Percentiles rank a stretch among this genome's conserved stretches.
Evolutionary conservation across 1,140 invertebrate species (phyloP).

Genomic region (Theocolax elegans): DNA sequence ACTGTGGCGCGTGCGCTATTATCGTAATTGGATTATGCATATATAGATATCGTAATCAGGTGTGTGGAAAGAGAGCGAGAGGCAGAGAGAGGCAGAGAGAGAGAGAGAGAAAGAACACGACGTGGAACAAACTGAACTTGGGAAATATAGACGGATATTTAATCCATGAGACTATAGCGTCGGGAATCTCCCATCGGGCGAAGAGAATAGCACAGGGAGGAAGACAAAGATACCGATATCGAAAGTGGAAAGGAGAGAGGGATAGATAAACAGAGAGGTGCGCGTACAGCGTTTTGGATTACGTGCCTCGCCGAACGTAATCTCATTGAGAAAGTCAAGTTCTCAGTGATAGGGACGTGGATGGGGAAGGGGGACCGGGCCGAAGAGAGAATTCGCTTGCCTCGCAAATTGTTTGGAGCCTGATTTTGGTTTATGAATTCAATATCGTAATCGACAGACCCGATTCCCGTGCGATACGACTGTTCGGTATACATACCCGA

Average conservation of each 20-base stretch:
- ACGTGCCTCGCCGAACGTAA: conserved; percentile 19
- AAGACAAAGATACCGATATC: no score
- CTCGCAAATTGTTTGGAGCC: neutral
- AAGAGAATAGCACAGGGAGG: no score
- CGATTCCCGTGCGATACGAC: no score
- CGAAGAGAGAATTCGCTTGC: neutral
- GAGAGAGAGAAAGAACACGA: neutral
- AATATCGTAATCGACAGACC: conserved; percentile 26
- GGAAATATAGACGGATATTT: no score
- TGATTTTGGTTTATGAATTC: conserved; percentile 24
- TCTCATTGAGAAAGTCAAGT: conserved; percentile 21
- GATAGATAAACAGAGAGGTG: no score
- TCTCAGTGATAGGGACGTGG: neutral
- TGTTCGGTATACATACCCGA: neutral
- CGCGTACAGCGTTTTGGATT: conserved; percentile 18
- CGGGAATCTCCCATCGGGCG: no score
- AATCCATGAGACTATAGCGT: no score
- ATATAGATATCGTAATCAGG: conserved; percentile 20
- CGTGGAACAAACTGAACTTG: no score
- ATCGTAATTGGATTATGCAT: conserved; percentile 31
- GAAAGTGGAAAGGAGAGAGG: no score
- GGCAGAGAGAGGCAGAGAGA: neutral
- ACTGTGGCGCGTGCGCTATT: conserved; percentile 5
- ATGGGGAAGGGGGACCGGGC: neutral
- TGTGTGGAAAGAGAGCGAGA: no score